Conservation (phyloP, 1,140 invertebrate species). For the Eriosoma lanigerum region DNA sequence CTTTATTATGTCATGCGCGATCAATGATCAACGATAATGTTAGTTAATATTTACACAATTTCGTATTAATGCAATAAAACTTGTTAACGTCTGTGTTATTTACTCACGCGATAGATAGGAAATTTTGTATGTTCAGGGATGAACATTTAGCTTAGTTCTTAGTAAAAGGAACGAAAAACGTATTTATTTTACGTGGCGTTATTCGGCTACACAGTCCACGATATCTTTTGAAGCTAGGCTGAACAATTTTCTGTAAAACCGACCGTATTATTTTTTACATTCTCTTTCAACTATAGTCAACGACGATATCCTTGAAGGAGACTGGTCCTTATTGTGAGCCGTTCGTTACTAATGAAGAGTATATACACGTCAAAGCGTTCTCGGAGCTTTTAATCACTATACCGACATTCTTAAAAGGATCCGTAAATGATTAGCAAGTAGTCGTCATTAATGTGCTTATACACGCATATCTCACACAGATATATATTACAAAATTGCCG, state of each 20-base stretch:
- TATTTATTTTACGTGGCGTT: too few species aligned
- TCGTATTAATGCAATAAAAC: too few species aligned
- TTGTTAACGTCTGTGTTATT: too few species aligned
- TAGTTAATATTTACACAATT: too few species aligned
- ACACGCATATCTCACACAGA: too few species aligned
- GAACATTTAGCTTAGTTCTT: too few species aligned
- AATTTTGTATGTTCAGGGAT: too few species aligned
- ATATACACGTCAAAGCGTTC: conserved; percentile 2
- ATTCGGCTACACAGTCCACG: too few species aligned
- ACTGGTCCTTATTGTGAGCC: neutral
- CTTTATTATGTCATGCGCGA: too few species aligned
- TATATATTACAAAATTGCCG: neutral
- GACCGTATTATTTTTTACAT: neutral
- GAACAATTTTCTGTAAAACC: neutral
- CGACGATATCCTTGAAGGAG: neutral
- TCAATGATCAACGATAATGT: too few species aligned
- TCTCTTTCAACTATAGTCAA: neutral
- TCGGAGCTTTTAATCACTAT: conserved; percentile 16
- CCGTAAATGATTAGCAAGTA: conserved; percentile 12
- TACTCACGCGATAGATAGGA: too few species aligned
- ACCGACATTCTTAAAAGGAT: conserved; percentile 4
- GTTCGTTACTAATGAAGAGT: conserved; percentile 35
- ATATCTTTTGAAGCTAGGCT: neutral
- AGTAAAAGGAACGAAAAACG: too few species aligned
- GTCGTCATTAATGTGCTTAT: neutral